phyloP scores from a whole-genome alignment of 1,140 invertebrate species.

The Drosophila lacertosa region DNA sequence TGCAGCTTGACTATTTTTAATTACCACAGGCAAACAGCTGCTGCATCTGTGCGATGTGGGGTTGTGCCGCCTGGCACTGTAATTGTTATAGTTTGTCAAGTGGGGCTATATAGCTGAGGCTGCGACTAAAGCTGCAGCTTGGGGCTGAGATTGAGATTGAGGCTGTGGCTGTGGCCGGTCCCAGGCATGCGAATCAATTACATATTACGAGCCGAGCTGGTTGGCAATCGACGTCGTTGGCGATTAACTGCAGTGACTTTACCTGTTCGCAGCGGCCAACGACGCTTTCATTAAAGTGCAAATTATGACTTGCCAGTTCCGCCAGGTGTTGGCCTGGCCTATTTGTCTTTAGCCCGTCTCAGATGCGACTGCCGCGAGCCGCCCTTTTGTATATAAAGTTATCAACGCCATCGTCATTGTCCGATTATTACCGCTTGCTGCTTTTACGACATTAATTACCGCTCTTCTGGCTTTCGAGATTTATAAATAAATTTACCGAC shows the following conservation, averaged over 20 bases:
- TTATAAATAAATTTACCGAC: conserved; percentile 55
- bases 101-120: conserved; percentile 13
- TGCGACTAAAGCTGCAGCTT: conserved; percentile 12
- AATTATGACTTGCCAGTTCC: conserved; percentile 82
- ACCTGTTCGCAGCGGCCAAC: conserved; percentile 57
- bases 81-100: conserved; percentile 76
- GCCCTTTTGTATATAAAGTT: conserved; percentile 76
- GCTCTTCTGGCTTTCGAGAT: conserved; percentile 35
- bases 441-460: conserved; percentile 67
- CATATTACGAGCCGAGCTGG: conserved; percentile 52
- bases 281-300: conserved; percentile 82
- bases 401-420: conserved; percentile 60
- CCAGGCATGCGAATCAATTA: conserved; percentile 75
- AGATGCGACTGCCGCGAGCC: conserved; percentile 20
- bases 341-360: conserved; percentile 68
- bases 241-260: conserved; percentile 82
- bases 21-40: conserved; percentile 60
- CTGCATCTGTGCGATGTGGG: conserved; percentile 34
- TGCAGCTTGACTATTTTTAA: conserved; percentile 81
- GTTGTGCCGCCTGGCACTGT: conserved; percentile 46
- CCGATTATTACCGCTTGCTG: conserved; percentile 36
- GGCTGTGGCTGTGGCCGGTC: conserved; percentile 1
- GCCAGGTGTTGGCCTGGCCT: conserved; percentile 80
- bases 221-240: conserved; percentile 55
- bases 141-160: not conserved